Evolutionary conservation across 2,113 vertebrate species (phyloP), one percentile per base, ranked within the genome.

Genomic region (Sorex fumeus): DNA sequence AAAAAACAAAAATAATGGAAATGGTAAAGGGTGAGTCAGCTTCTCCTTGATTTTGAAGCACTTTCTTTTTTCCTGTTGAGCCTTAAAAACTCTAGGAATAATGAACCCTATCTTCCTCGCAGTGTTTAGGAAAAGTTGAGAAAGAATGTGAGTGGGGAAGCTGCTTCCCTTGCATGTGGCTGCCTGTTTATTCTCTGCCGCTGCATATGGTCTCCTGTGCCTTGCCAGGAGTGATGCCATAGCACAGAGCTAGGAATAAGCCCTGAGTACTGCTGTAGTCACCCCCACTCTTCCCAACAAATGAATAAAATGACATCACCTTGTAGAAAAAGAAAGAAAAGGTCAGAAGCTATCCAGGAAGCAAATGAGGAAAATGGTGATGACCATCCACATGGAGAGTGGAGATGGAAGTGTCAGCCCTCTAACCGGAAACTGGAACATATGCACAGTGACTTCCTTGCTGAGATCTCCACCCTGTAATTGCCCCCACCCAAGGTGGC

Each of bases 1-100:
- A 98, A 4, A 97, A 98, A 0, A 86, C 89, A 2, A 98, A 97
- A 95, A 95, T 99, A 30, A 91, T 98, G 23, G 97, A 98, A 93
- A 98, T 99, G 99, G 98, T 98, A 93, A 99, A 97, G 97, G 99
- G 99, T 98, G 95, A 98, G 94, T 77, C 21, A 40, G 10, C 74
- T 83, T 94, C 34, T 84, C 28, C 11, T 76, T 93, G 8, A 10
- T 88, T 90, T 30, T 82, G n/a, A 82, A 60, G 85, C 28, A 92
- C 2, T 88, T 96, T 85, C 27, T 90, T 40, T 40, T 83, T 91
- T 40, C 25, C 36, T 70, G 0, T 64, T 83, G 11, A 18, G 32
- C 45, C 18, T 40, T 34, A 43, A 28, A 8, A 2, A 25, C 28
- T 1, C 43, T 50, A 18, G 18, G 34, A 85, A 47, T 32, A 78